Percentiles rank a stretch among this genome's conserved stretches.
Evolutionary conservation across 2,888 invertebrate species (phyloP).

Genomic region (Microchrysa polita): DNA sequence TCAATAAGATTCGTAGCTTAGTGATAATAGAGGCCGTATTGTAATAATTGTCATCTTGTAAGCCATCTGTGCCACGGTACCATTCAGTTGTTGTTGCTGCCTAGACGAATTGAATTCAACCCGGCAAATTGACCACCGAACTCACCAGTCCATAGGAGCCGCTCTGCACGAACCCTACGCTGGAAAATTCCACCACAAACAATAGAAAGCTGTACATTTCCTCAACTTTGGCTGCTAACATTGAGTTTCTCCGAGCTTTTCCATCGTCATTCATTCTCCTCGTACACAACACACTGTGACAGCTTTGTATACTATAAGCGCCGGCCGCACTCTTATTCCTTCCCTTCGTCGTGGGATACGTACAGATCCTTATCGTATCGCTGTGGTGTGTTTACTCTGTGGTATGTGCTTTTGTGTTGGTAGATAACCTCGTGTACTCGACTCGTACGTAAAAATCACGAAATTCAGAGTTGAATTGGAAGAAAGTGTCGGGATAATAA

Average conservation of each 20-base stretch:
- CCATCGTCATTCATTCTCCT: background rate
- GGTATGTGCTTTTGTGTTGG: conserved; percentile 10
- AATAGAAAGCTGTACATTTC: conserved; percentile 18
- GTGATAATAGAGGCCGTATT: too few species aligned
- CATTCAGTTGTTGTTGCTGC: conserved; percentile 28
- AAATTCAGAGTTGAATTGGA: conserved; percentile 34
- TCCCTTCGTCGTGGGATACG: too few species aligned
- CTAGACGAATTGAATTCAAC: conserved; percentile 37
- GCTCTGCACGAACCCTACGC: background rate
- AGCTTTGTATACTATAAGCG: background rate
- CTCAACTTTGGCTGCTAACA: background rate
- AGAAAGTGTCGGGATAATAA: conserved; percentile 6
- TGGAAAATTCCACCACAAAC: conserved; percentile 31
- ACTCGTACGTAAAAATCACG: conserved; percentile 10
- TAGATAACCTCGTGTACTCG: conserved; percentile 35
- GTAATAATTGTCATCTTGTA: conserved; percentile 16
- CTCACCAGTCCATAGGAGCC: conserved; percentile 40
- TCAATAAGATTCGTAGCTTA: background rate
- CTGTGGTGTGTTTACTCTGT: too few species aligned
- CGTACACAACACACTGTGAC: background rate
- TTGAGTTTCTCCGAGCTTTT: conserved; percentile 3
- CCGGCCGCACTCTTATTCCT: background rate
- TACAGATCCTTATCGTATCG: too few species aligned
- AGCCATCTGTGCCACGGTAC: conserved; percentile 29
- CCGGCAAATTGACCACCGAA: conserved; percentile 49